phyloP scores from a whole-genome alignment of 2,797 vertebrate species.

The Acipenser transmontanus region DNA sequence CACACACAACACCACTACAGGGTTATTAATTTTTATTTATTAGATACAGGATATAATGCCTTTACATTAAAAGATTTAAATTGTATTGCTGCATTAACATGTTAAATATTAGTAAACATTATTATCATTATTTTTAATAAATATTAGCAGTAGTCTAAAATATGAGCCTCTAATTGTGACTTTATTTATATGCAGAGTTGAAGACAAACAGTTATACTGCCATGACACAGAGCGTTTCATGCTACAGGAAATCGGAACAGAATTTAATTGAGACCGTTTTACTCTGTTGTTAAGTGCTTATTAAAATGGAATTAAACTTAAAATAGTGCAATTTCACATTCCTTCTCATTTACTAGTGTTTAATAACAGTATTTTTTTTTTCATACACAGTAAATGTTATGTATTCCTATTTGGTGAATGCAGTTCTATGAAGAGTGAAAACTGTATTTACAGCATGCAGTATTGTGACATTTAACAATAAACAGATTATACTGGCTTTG shows the following conservation, averaged over 20 bases:
- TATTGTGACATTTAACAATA: slow-evolving; percentile 19
- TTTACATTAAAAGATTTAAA: slow-evolving; percentile 50
- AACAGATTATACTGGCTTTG: slow-evolving; percentile 14
- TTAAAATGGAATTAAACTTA: slow-evolving; percentile 29
- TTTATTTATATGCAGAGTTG: slow-evolving; percentile 33
- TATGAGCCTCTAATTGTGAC: slow-evolving; percentile 47
- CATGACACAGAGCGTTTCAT: slow-evolving; percentile 31
- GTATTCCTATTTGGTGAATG: slow-evolving; percentile 39
- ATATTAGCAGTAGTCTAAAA: slow-evolving; percentile 42
- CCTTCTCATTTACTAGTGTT: slow-evolving; percentile 38
- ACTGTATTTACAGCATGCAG: slow-evolving; percentile 37
- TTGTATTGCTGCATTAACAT: slow-evolving; percentile 55
- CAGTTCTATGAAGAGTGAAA: slow-evolving; percentile 35
- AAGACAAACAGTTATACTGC: slow-evolving; percentile 35
- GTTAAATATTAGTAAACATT: slow-evolving; percentile 27
- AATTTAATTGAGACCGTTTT: slow-evolving; percentile 23
- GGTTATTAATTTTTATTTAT: slow-evolving; percentile 52
- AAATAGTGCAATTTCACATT: slow-evolving; percentile 60
- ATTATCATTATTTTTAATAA: slow-evolving; percentile 24
- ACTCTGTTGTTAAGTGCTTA: slow-evolving; percentile 34
- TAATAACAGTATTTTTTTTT: slow-evolving; percentile 24
- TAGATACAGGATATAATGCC: slow-evolving; percentile 52
- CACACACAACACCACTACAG: slow-evolving; percentile 7
- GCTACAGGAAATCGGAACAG: slow-evolving; percentile 3
- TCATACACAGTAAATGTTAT: slow-evolving; percentile 25